These are phyloP conservation scores for Planiliza haematocheilus DNA, from an alignment of 2,113 vertebrate genomes.

Conservation along the genomic window DNA sequence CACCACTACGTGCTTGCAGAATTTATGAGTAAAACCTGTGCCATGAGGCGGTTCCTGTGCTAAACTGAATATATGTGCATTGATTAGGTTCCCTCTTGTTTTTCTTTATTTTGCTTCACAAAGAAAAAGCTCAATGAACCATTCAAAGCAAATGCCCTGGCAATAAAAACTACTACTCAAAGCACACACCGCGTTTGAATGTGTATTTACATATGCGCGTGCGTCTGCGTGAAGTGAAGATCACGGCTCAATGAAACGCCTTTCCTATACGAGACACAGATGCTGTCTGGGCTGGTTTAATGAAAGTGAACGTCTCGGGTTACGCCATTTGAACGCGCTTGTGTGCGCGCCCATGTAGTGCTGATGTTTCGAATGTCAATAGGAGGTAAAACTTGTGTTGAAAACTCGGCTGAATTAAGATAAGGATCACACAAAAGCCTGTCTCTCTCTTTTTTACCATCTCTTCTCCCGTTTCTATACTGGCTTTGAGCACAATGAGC, in stretches of 20 bases:
- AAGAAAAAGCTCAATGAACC: constrained; percentile 43
- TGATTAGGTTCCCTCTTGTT: constrained; percentile 12
- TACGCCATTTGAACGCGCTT: constrained; percentile 71
- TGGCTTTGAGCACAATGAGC: constrained; percentile 62
- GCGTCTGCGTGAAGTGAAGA: constrained; percentile 31
- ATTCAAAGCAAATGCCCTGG: constrained; percentile 54
- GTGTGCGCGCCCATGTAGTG: constrained; percentile 48
- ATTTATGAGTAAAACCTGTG: constrained; percentile 20
- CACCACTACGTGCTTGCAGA: not conserved
- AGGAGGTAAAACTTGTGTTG: constrained; percentile 79
- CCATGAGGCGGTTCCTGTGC: not conserved
- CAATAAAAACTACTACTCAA: constrained; percentile 57
- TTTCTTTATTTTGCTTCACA: constrained; percentile 14
- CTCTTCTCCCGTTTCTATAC: constrained; percentile 47
- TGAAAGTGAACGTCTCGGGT: constrained; percentile 79
- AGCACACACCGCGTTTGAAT: constrained; percentile 16
- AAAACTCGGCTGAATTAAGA: constrained; percentile 82
- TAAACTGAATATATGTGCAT: constrained; percentile 24
- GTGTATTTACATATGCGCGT: constrained; percentile 14
- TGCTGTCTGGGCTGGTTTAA: constrained; percentile 75
- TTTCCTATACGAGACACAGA: constrained; percentile 69
- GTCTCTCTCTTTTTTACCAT: constrained; percentile 56
- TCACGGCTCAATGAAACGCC: constrained; percentile 73
- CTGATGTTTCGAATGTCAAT: constrained; percentile 84
- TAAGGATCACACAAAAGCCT: constrained; percentile 82